Conservation (phyloP, 2,797 vertebrate species). For the Cercopithecus hamlyni region DNA sequence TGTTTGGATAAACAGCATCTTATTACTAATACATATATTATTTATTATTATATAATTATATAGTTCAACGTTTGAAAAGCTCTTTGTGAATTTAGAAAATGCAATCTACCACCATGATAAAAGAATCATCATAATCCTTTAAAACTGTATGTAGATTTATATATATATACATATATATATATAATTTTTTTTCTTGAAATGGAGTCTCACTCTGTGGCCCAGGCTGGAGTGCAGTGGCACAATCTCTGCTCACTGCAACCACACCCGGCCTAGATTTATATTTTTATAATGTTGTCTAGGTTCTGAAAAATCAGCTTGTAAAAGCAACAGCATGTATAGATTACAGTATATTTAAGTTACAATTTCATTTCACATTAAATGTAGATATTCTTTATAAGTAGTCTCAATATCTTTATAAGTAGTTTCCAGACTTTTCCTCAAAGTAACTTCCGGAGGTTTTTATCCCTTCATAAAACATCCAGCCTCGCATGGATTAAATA, state of each 20-base stretch:
- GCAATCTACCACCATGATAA: neutral
- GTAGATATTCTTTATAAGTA: neutral
- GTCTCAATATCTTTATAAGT: neutral
- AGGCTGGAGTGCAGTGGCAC: neutral
- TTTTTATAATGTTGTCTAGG: neutral
- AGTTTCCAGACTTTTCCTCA: neutral
- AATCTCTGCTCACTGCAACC: neutral
- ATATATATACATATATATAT: neutral
- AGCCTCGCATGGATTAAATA: neutral
- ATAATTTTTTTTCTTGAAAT: neutral
- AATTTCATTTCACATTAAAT: neutral
- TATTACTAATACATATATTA: neutral
- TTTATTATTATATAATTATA: neutral
- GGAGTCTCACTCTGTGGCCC: neutral
- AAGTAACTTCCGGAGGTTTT: neutral
- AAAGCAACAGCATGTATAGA: neutral
- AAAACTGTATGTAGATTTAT: neutral
- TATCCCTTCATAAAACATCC: neutral
- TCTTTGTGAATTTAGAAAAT: constrained; percentile 2
- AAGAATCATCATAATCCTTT: neutral
- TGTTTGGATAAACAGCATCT: neutral
- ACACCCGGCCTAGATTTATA: neutral
- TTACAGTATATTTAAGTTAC: neutral
- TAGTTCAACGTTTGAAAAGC: neutral
- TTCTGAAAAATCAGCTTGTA: neutral